A percentile compares a stretch with the other conserved stretches of the same genome.
phyloP scores from a whole-genome alignment of 2,797 vertebrate species.

The Microctenopoma lineatum region DNA sequence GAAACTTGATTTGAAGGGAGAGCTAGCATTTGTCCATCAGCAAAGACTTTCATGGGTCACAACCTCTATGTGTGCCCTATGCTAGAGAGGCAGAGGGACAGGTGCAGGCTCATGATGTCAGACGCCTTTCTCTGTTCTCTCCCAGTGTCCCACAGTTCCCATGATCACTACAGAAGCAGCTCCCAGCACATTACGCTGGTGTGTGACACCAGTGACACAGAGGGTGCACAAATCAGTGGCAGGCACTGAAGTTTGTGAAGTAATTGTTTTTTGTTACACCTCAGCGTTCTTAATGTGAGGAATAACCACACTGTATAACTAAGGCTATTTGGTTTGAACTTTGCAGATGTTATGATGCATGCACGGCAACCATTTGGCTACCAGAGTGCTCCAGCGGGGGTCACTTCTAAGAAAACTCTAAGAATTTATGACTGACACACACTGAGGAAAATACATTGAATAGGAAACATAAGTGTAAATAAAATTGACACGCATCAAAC shows the following conservation, averaged over 20 bases:
- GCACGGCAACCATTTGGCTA: too few relatives aligned
- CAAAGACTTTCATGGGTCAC: conserved; percentile 72
- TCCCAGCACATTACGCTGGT: conserved; percentile 49
- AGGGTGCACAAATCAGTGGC: conserved; percentile 2
- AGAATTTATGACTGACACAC: too few relatives aligned
- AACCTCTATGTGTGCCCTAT: conserved; percentile 56
- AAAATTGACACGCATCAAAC: neutral
- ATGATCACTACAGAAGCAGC: conserved; percentile 53
- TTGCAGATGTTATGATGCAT: too few relatives aligned
- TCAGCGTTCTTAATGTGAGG: too few relatives aligned
- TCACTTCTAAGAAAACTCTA: too few relatives aligned
- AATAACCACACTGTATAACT: too few relatives aligned
- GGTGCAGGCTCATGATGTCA: conserved; percentile 82
- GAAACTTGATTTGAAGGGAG: conserved; percentile 63
- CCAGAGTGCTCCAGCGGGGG: too few relatives aligned
- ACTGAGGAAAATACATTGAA: too few relatives aligned
- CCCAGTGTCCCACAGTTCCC: conserved; percentile 63
- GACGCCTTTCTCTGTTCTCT: conserved; percentile 52
- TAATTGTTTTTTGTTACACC: too few relatives aligned
- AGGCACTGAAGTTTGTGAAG: neutral
- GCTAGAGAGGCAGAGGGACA: conserved; percentile 74
- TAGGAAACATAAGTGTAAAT: too few relatives aligned
- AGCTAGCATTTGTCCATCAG: conserved; percentile 77
- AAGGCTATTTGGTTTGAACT: too few relatives aligned
- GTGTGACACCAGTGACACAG: conserved; percentile 42